These are phyloP conservation scores for Thaumetopoea pityocampa DNA, from an alignment of 1,140 invertebrate genomes.

Conservation along the genomic window DNA sequence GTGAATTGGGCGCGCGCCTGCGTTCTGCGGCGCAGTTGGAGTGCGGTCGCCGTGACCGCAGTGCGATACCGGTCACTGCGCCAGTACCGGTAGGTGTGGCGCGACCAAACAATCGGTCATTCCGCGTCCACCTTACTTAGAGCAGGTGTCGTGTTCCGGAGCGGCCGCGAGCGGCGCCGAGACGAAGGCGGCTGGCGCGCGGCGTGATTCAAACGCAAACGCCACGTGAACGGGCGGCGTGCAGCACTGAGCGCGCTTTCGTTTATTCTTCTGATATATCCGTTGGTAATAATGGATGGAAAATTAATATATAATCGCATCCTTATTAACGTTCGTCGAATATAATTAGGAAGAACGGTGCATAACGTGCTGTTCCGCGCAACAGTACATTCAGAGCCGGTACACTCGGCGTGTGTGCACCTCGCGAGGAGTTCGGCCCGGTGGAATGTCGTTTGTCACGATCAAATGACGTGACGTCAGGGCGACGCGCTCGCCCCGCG, in stretches of 20 bases:
- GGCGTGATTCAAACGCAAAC: slow-evolving; percentile 69
- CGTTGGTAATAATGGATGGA: neutral
- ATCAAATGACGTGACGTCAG: slow-evolving; percentile 66
- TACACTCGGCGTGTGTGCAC: slow-evolving; percentile 54
- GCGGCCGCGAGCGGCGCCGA: slow-evolving; percentile 37
- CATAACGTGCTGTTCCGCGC: slow-evolving; percentile 53
- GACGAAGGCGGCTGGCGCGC: slow-evolving; percentile 67
- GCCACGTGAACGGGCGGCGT: slow-evolving; percentile 44
- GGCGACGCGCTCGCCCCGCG: slow-evolving; percentile 40
- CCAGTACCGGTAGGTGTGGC: slow-evolving; percentile 15
- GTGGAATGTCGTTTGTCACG: slow-evolving; percentile 72
- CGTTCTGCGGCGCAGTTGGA: no score
- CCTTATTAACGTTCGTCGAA: slow-evolving; percentile 51
- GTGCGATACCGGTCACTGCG: slow-evolving; percentile 36
- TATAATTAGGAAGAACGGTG: no score
- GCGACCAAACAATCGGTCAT: slow-evolving; percentile 27
- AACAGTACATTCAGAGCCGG: slow-evolving; percentile 51
- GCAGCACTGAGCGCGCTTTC: slow-evolving; percentile 27
- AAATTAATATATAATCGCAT: slow-evolving; percentile 30
- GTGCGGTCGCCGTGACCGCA: no score
- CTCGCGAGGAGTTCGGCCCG: no score
- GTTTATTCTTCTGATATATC: slow-evolving; percentile 7
- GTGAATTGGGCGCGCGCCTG: slow-evolving; percentile 25
- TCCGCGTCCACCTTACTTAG: slow-evolving; percentile 31
- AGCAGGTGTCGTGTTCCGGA: slow-evolving; percentile 32